Evolutionary conservation across 30 jellyfish, hydroid and myxozoan genomes (phyloP).

Genomic region (Sanderia malayensis): DNA sequence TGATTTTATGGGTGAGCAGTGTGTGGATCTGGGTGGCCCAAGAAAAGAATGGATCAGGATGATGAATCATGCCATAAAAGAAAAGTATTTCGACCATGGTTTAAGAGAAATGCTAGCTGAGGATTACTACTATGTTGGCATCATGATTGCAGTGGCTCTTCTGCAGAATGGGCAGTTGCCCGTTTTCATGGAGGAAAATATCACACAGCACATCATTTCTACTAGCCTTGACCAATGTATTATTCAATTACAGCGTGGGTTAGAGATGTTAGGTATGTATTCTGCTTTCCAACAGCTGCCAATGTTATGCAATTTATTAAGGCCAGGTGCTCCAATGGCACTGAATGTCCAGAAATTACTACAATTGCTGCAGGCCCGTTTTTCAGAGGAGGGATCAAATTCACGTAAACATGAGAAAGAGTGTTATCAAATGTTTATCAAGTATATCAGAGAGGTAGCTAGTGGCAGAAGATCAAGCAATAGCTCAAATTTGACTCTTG

Average conservation of each 20-base stretch:
- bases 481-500: conserved; percentile 1
- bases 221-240: conserved; percentile 20
- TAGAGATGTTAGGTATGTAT: conserved; percentile 18
- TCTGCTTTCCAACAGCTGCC: conserved; percentile 24
- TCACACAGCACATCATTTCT: conserved; percentile 16
- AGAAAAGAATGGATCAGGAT: conserved; percentile 2
- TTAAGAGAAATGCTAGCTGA: conserved; percentile 2
- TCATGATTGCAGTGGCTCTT: conserved; percentile 2
- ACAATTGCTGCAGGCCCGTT: conserved; percentile 1
- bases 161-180: conserved; percentile 17
- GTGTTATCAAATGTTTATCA: conserved; percentile 1
- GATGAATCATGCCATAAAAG: conserved; percentile 2
- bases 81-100: conserved; percentile 2
- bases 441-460: not conserved
- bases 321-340: conserved; percentile 17
- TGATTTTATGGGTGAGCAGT: conserved; percentile 3
- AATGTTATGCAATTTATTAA: conserved; percentile 7
- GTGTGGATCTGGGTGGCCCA: conserved; percentile 8
- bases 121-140: not conserved
- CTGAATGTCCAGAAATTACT: not conserved
- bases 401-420: conserved; percentile 1
- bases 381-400: conserved; percentile 3
- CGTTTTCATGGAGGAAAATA: conserved; percentile 17
- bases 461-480: conserved; percentile 4
- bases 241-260: conserved; percentile 11